phyloP scores from a whole-genome alignment of 1,140 invertebrate genomes.

The Saccostrea cuccullata region DNA sequence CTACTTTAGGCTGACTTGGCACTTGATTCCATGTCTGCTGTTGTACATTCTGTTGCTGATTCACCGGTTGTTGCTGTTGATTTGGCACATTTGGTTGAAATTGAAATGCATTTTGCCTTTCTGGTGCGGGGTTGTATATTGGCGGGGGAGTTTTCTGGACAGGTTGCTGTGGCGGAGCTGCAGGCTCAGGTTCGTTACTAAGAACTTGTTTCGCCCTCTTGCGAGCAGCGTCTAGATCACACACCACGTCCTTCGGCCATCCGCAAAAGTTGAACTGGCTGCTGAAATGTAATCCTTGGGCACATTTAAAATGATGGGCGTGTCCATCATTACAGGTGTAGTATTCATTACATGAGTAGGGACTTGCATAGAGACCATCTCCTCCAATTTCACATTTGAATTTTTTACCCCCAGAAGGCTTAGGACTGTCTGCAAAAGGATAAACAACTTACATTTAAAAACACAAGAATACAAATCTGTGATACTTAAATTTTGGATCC shows the following conservation, averaged over 20 bases:
- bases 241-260: slow-evolving; percentile 62
- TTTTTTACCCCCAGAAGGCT: slow-evolving; percentile 21
- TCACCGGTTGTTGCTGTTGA: neutral
- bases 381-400: slow-evolving; percentile 33
- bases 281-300: slow-evolving; percentile 62
- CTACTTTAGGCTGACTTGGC: neutral
- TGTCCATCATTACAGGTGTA: slow-evolving; percentile 63
- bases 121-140: neutral
- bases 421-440: neutral
- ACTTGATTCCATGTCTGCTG: neutral
- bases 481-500: neutral
- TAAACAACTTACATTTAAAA: neutral
- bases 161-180: neutral
- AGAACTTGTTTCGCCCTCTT: slow-evolving; percentile 1
- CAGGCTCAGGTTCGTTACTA: neutral
- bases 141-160: neutral
- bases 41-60: neutral
- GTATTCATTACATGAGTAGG: slow-evolving; percentile 60
- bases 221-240: slow-evolving; percentile 34
- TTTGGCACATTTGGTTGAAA: neutral
- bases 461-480: neutral
- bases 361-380: slow-evolving; percentile 60
- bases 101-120: slow-evolving; percentile 3
- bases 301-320: slow-evolving; percentile 62
- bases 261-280: slow-evolving; percentile 59